These are phyloP conservation scores for Enteromius mattozi DNA, from an alignment of 2,797 vertebrate genomes.

Conservation along the genomic window DNA sequence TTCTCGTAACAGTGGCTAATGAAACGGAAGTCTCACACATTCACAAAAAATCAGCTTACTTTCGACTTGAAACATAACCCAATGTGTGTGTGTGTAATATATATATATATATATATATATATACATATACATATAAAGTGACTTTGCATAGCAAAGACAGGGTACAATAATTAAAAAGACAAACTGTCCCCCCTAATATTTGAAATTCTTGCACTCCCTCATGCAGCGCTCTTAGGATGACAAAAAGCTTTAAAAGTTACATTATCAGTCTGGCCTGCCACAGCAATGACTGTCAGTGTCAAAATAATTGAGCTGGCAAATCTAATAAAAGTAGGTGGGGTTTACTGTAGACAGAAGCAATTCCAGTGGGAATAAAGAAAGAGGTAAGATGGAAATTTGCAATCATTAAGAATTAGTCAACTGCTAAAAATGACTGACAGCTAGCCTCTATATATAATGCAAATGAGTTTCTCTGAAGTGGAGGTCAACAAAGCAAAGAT, in stretches of 20 bases:
- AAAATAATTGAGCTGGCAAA: background rate
- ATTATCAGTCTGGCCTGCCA: background rate
- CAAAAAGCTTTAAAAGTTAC: background rate
- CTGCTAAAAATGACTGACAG: background rate
- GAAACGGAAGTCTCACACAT: too few relatives aligned
- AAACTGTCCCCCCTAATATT: background rate
- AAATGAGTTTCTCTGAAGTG: too few relatives aligned
- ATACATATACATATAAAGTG: too few relatives aligned
- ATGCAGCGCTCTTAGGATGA: background rate
- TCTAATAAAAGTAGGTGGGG: background rate
- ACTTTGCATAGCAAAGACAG: too few relatives aligned
- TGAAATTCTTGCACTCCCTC: background rate
- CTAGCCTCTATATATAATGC: too few relatives aligned
- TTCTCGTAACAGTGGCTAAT: too few relatives aligned
- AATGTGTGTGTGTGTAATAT: too few relatives aligned
- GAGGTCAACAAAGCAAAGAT: too few relatives aligned
- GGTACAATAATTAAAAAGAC: background rate
- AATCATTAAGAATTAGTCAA: background rate
- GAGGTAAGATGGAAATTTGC: background rate
- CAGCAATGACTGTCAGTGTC: background rate
- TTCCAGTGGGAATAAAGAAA: background rate
- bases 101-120: too few relatives aligned
- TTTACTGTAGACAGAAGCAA: background rate
- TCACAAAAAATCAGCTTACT: too few relatives aligned
- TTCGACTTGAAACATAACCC: too few relatives aligned